These are phyloP conservation scores for Cladorhizidae sp. DNA, from an alignment of 37 sponge, comb jelly and placozoan species.

Conservation along the genomic window DNA sequence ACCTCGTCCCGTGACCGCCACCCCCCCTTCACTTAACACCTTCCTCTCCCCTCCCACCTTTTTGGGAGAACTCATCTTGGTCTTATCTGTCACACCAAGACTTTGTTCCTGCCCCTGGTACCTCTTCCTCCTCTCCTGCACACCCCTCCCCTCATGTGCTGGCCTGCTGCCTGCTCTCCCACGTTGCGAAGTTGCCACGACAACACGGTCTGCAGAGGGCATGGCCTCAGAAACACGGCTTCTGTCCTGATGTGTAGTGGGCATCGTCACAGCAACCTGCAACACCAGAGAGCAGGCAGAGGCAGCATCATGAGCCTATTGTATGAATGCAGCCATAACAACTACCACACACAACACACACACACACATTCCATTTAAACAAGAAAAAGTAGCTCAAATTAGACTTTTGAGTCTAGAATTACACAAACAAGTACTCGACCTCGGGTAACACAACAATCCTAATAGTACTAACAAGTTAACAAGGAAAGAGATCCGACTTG, in stretches of 20 bases:
- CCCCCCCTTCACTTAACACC: no score
- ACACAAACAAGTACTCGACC: no score
- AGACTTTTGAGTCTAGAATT: no score
- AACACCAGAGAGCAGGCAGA: constrained; percentile 78
- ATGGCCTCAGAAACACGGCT: not conserved
- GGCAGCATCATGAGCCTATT: constrained; percentile 27
- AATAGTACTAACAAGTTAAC: no score
- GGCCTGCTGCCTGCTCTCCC: constrained; percentile 51
- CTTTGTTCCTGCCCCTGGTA: not conserved
- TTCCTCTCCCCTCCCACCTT: not conserved
- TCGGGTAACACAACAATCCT: no score
- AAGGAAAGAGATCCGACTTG: no score
- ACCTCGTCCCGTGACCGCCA: not conserved
- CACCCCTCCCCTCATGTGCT: not conserved
- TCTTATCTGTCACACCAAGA: not conserved
- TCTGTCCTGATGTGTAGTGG: not conserved
- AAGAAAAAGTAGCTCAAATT: no score
- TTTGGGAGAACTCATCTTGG: not conserved
- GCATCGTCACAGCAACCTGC: constrained; percentile 52
- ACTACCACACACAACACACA: no score
- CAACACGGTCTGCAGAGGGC: not conserved
- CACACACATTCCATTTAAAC: no score
- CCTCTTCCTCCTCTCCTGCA: not conserved
- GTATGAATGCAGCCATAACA: no score
- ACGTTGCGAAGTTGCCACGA: constrained; percentile 35